A percentile compares a stretch with the other conserved stretches of the same genome.
phyloP scores from a whole-genome alignment of 2,797 vertebrate genomes.

The Stomatorhinus walkeri region DNA sequence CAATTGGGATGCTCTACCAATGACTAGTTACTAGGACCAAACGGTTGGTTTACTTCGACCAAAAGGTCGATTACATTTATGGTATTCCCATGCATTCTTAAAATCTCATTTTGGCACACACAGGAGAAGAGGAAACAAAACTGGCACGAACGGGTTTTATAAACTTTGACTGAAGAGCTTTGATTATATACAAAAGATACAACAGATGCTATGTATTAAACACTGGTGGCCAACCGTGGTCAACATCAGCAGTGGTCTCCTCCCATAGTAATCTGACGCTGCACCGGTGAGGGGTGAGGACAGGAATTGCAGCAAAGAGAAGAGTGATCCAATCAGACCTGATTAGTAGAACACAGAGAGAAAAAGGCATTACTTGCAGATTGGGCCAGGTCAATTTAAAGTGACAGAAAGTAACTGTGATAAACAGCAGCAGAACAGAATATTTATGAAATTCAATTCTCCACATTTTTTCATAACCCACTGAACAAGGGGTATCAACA shows the following conservation, averaged over 20 bases:
- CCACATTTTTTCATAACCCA: neutral
- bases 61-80: neutral
- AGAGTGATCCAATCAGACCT: constrained; percentile 90
- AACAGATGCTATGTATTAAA: neutral
- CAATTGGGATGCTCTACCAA: neutral
- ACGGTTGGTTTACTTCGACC: neutral
- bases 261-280: constrained; percentile 75
- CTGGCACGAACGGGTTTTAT: neutral
- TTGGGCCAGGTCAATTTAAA: neutral
- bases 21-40: neutral
- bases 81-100: neutral
- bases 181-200: neutral
- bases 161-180: neutral
- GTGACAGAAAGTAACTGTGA: neutral
- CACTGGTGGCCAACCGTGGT: constrained; percentile 64
- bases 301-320: constrained; percentile 89
- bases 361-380: neutral
- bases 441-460: neutral
- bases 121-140: neutral
- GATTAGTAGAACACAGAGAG: constrained; percentile 21
- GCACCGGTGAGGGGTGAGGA: constrained; percentile 80
- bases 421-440: neutral
- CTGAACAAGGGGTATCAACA: neutral
- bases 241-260: constrained; percentile 75
- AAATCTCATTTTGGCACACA: neutral